Evolutionary conservation across 2,113 vertebrate species (phyloP).

Genomic region (Hemiscyllium ocellatum): DNA sequence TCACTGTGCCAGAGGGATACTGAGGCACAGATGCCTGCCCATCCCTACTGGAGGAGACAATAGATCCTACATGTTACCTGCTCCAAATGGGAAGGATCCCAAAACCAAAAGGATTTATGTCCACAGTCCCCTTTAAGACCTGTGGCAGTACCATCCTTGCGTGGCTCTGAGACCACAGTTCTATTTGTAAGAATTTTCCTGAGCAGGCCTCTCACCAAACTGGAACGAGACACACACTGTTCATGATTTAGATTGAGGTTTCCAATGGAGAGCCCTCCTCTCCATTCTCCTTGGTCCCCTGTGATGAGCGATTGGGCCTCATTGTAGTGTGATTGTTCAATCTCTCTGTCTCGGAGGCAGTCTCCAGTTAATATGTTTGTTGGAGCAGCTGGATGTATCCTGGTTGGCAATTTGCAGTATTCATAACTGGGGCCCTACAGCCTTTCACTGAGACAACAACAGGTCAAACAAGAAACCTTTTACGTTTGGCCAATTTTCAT

Average conservation of each 20-base stretch:
- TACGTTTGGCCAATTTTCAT: neutral
- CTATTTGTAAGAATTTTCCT: neutral
- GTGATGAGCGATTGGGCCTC: neutral
- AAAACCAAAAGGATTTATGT: neutral
- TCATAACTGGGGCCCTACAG: neutral
- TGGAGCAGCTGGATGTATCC: neutral
- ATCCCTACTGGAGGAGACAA: too few species aligned
- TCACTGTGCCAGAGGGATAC: too few species aligned
- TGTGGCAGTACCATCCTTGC: neutral
- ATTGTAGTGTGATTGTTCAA: neutral
- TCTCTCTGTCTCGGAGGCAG: neutral
- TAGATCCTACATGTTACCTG: neutral
- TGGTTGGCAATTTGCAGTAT: neutral
- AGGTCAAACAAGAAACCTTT: neutral
- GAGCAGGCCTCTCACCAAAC: neutral
- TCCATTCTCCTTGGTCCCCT: neutral
- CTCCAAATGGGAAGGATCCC: neutral
- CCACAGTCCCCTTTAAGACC: neutral
- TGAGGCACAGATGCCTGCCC: too few species aligned
- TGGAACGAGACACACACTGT: too few species aligned
- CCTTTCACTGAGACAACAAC: neutral
- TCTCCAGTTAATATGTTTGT: neutral
- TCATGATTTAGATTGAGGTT: neutral
- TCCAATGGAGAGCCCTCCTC: neutral
- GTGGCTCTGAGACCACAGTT: neutral